phyloP scores from a whole-genome alignment of 2,888 invertebrate genomes.

The Morpho deidamia region DNA sequence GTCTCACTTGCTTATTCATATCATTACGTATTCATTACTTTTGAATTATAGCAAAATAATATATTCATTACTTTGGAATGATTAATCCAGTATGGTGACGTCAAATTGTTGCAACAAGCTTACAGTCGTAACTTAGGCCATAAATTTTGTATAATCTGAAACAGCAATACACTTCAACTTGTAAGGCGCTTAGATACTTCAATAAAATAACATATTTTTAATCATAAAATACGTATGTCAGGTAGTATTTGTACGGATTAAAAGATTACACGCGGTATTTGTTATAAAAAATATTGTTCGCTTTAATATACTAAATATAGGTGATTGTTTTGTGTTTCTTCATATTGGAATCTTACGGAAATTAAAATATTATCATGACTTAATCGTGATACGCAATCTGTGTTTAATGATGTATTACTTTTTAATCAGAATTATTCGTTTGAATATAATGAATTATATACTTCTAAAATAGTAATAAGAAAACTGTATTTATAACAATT shows the following conservation, averaged over 20 bases:
- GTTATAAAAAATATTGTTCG: not conserved
- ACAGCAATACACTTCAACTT: not conserved
- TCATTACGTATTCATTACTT: no score
- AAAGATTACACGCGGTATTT: slow-evolving; percentile 1
- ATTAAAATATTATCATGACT: slow-evolving; percentile 8
- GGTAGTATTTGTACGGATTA: not conserved
- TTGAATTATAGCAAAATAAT: no score
- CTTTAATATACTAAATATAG: not conserved
- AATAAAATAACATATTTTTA: not conserved
- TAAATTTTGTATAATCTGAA: not conserved
- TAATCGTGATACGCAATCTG: slow-evolving; percentile 8
- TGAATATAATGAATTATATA: not conserved
- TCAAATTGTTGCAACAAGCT: no score
- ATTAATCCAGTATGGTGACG: no score
- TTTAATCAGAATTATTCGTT: not conserved
- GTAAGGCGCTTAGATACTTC: not conserved
- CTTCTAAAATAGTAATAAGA: no score
- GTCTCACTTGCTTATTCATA: no score
- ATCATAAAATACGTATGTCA: not conserved
- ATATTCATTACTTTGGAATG: no score
- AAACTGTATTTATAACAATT: no score
- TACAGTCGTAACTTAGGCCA: not conserved
- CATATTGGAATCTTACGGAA: not conserved
- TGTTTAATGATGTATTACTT: not conserved
- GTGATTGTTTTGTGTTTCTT: not conserved